These are phyloP conservation scores for Pionites leucogaster DNA, from an alignment of 2,113 vertebrate species.

Conservation along the genomic window DNA sequence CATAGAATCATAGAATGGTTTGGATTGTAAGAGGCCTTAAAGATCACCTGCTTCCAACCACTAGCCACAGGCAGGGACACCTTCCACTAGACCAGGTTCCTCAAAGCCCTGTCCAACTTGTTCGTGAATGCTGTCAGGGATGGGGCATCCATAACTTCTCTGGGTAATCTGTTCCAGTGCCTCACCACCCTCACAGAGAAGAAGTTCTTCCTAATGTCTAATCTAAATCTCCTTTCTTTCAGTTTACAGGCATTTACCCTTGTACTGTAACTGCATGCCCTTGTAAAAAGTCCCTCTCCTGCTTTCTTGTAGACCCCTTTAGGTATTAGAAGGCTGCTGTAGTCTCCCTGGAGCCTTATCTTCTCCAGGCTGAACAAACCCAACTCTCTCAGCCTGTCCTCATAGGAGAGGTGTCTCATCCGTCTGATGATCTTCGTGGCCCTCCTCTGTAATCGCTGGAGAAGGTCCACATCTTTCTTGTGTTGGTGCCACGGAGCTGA, in stretches of 20 bases:
- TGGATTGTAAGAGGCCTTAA: background rate
- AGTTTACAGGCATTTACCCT: background rate
- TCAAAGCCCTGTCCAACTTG: background rate
- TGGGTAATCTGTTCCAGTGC: background rate
- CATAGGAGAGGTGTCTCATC: too few species aligned
- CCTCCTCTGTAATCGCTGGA: too few species aligned
- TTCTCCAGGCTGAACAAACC: too few species aligned
- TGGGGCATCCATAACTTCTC: background rate
- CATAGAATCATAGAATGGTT: background rate
- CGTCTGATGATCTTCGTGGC: too few species aligned
- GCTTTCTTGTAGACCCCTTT: background rate
- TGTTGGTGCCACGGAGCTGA: too few species aligned
- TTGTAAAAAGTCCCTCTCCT: background rate
- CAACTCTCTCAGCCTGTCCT: too few species aligned
- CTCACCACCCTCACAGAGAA: background rate
- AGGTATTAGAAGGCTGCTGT: too few species aligned
- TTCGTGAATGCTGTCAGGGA: background rate
- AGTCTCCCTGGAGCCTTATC: too few species aligned
- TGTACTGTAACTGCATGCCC: background rate
- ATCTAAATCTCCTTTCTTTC: background rate
- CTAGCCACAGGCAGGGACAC: background rate
- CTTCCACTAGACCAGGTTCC: background rate
- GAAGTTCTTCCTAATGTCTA: background rate
- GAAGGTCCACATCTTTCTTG: too few species aligned
- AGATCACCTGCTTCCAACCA: background rate